Evolutionary conservation across 2,888 invertebrate species (phyloP).

Genomic region (Tetanocera ferruginea): DNA sequence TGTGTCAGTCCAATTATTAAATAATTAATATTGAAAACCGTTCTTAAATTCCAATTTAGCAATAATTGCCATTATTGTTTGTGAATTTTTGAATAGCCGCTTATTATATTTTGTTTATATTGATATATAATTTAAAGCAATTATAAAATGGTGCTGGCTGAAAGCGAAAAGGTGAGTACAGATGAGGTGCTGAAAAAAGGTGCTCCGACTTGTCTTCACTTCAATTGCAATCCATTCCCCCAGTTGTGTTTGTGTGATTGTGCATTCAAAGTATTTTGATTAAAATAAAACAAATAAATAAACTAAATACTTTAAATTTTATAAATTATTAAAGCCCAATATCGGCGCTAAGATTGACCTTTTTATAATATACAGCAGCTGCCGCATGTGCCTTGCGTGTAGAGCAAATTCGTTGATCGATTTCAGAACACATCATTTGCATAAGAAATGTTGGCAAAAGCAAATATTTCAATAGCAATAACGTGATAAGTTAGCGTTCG

Average conservation of each 20-base stretch:
- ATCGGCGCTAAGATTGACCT: too few relatives aligned
- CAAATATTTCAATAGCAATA: too few relatives aligned
- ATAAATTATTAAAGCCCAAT: neutral
- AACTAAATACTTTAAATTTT: neutral
- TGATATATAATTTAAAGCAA: neutral
- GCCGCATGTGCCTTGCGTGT: too few relatives aligned
- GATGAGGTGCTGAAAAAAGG: constrained; percentile 7
- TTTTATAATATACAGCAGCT: too few relatives aligned
- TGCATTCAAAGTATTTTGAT: neutral
- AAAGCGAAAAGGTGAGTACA: constrained; percentile 49
- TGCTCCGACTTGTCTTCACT: constrained; percentile 35
- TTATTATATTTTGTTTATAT: neutral
- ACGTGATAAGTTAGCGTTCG: too few relatives aligned
- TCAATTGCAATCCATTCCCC: constrained; percentile 31
- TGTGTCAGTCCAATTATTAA: constrained; percentile 46
- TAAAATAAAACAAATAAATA: neutral
- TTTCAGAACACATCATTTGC: too few relatives aligned
- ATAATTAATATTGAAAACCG: constrained; percentile 32
- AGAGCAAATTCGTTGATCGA: too few relatives aligned
- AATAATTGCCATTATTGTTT: constrained; percentile 37
- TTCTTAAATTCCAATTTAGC: constrained; percentile 26
- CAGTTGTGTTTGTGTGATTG: neutral
- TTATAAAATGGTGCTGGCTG: constrained; percentile 50
- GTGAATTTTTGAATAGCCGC: constrained; percentile 2
- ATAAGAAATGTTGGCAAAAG: too few relatives aligned